Conservation (phyloP, 2,888 invertebrate species). For the Hecatera dysodea region DNA sequence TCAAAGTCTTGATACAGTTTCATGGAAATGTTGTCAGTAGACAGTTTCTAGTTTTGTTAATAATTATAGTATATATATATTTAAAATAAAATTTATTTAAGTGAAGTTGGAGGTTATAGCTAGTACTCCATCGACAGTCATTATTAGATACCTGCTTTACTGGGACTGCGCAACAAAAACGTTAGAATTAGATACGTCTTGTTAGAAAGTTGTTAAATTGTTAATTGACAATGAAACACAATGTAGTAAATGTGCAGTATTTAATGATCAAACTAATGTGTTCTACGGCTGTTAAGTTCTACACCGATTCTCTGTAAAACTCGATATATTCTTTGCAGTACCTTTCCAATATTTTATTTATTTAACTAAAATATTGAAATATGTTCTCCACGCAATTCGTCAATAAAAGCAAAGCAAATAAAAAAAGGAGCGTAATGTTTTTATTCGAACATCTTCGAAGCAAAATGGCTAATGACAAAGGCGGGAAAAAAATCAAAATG, state of each 20-base stretch:
- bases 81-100: not conserved
- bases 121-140: no score
- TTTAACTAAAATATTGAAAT: slow-evolving; percentile 17
- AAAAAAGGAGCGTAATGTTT: slow-evolving; percentile 15
- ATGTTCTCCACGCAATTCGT: slow-evolving; percentile 19
- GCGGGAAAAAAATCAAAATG: slow-evolving; percentile 18
- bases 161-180: not conserved
- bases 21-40: not conserved
- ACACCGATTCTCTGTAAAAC: slow-evolving; percentile 9
- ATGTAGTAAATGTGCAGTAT: slow-evolving; percentile 4
- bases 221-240: not conserved
- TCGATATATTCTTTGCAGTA: no score
- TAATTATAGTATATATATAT: not conserved
- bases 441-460: slow-evolving; percentile 40
- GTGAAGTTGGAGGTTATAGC: not conserved
- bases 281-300: slow-evolving; percentile 10
- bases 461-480: slow-evolving; percentile 15
- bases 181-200: not conserved
- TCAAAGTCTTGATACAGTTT: no score
- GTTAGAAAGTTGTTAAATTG: slow-evolving; percentile 12
- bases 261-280: slow-evolving; percentile 15
- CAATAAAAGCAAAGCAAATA: slow-evolving; percentile 22
- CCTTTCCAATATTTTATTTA: not conserved
- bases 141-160: no score
- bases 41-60: not conserved